Evolutionary conservation across 2,888 invertebrate species (phyloP), one percentile per base, ranked within the genome.

Genomic region (Pandemis corylana): DNA sequence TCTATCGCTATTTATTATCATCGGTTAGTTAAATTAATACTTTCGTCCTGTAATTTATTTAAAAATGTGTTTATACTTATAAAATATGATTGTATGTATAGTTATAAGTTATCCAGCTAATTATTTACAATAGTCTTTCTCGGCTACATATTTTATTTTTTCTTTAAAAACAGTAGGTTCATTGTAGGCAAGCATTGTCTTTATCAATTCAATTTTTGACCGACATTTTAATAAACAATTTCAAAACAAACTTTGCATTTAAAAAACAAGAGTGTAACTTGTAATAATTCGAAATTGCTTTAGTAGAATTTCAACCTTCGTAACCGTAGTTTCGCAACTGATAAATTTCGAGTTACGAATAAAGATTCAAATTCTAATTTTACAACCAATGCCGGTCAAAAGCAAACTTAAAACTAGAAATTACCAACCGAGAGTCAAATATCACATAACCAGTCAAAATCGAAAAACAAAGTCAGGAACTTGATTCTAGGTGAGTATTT

Each of bases 81-180:
- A 88, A 87, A 88, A 88, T 90, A 89, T 86, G 80, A 79, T 86
- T 85, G 82, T 84, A 85, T 86, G 82, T 84, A 73, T 73, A 69
- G 69, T 70, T 63, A 75, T 89, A 89, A 89, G 88, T 88, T 90
- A 91, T 89, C 76, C 86, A 84, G 85, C 90, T 92, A 90, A 79
- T 71, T 93, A 93, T 93, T 80, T 93, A 93, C 94, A 94, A 91
- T 92, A 93, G 88, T 90, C 88, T 88, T 90, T 80, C 88, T 89
- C 84, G 87, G 90, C 90, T 93, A 93, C 84, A 84, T 83, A 84
- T 84, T 80, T 80, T 82, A 84, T 81, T 78, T 80, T 81, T 56
- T 82, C 78, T 80, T 83, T 83, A 81, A 86, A 87, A 87, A 84
- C 82, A 86, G 82, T 85, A 87, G 80, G 81, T 87, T 83, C 83